A percentile compares a stretch with the other conserved stretches of the same genome.
Evolutionary conservation across 2,888 invertebrate species (phyloP).

Genomic region (Amblyjoppa fuscipennis): DNA sequence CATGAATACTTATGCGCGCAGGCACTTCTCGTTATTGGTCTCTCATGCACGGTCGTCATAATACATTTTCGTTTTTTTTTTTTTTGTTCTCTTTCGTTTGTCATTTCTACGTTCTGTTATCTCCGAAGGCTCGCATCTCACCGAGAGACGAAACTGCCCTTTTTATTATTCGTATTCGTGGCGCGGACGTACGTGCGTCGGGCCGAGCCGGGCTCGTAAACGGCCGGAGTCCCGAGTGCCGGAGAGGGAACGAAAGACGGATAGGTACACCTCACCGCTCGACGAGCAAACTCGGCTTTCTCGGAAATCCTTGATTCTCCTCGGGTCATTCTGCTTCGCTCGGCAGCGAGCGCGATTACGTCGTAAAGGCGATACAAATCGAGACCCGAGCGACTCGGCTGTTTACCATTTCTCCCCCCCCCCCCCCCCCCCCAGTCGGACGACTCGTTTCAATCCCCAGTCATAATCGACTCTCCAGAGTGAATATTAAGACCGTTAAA

Average conservation of each 20-base stretch:
- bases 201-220: conserved; percentile 66
- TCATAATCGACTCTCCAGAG: conserved; percentile 20
- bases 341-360: conserved; percentile 1
- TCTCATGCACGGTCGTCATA: conserved; percentile 53
- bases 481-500: conserved; percentile 7
- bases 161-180: conserved; percentile 57
- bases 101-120: conserved; percentile 46
- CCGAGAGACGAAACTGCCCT: conserved; percentile 43
- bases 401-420: conserved; percentile 6
- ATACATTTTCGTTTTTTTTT: conserved; percentile 32
- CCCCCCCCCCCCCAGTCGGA: too few relatives aligned
- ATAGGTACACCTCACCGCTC: conserved; percentile 16
- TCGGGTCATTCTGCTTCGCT: conserved; percentile 8
- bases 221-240: conserved; percentile 52
- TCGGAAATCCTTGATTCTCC: conserved; percentile 71
- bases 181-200: conserved; percentile 65
- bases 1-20: conserved; percentile 42
- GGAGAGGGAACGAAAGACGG: conserved; percentile 22
- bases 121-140: conserved; percentile 54
- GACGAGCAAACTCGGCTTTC: conserved; percentile 65
- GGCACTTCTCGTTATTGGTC: conserved; percentile 69
- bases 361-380: conserved; percentile 37
- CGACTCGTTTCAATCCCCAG: not conserved
- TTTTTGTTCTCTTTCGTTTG: conserved; percentile 22
- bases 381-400: conserved; percentile 17